phyloP scores from a whole-genome alignment of 2,113 vertebrate genomes.

The Neogale vison region DNA sequence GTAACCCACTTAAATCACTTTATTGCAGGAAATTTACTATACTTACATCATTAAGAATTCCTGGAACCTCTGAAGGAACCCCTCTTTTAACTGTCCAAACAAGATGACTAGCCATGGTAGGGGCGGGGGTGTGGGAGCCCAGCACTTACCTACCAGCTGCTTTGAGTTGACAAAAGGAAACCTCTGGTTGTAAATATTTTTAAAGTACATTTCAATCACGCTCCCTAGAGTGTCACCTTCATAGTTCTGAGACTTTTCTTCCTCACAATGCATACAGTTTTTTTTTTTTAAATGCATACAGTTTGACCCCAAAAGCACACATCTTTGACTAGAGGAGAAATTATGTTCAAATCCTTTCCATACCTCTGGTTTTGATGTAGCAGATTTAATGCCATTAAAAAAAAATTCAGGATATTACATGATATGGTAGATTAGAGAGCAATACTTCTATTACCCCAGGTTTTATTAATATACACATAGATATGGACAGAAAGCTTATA shows the following conservation, averaged over 20 bases:
- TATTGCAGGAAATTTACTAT: not conserved
- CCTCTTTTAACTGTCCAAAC: not conserved
- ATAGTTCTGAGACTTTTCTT: not conserved
- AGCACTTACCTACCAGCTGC: not conserved
- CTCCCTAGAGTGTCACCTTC: not conserved
- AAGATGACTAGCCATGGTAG: not conserved
- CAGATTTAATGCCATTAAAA: not conserved
- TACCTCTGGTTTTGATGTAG: slow-evolving; percentile 18
- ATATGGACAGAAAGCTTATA: not conserved
- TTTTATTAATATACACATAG: not conserved
- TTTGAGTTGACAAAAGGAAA: slow-evolving; percentile 12
- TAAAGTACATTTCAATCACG: not conserved
- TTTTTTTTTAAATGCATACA: not conserved
- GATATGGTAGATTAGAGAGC: not conserved
- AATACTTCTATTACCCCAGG: not conserved
- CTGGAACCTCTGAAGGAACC: not conserved
- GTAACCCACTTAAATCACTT: not conserved
- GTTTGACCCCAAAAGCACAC: slow-evolving; percentile 9
- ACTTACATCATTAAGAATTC: not conserved
- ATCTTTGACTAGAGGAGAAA: not conserved
- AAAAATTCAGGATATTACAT: not conserved
- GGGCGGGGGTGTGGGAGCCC: no score
- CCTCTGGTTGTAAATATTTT: not conserved
- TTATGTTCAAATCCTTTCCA: not conserved
- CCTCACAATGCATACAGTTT: not conserved